Percentiles rank a stretch among this genome's conserved stretches.
These are phyloP conservation scores for Semaprochilodus insignis DNA, from an alignment of 2,797 vertebrate genomes.

Conservation along the genomic window DNA sequence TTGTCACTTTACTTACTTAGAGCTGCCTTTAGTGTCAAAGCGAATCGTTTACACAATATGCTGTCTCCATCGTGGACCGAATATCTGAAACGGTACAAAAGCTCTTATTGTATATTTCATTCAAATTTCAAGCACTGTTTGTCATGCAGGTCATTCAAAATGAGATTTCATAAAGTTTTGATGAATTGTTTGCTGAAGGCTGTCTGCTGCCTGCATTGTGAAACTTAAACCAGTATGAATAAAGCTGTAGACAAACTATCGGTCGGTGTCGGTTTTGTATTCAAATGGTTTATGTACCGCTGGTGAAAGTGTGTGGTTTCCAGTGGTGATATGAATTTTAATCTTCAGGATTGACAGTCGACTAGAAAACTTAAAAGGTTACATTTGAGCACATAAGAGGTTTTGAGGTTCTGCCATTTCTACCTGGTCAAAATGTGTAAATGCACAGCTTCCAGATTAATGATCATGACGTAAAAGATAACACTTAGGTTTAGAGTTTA, in stretches of 20 bases:
- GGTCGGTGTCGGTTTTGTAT: background rate
- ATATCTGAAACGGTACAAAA: conserved; percentile 19
- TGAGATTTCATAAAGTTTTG: background rate
- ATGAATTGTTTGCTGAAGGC: conserved; percentile 36
- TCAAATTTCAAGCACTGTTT: conserved; percentile 40
- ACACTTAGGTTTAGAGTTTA: too few relatives aligned
- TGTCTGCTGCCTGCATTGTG: conserved; percentile 46
- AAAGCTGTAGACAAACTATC: conserved; percentile 46
- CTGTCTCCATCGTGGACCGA: conserved; percentile 40
- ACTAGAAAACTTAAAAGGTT: too few relatives aligned
- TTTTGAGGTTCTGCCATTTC: background rate
- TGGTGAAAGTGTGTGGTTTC: background rate
- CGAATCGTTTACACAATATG: conserved; percentile 1
- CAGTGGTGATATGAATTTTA: too few relatives aligned
- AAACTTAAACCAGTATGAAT: conserved; percentile 43
- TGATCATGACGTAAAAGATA: too few relatives aligned
- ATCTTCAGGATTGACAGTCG: too few relatives aligned
- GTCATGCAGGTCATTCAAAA: conserved; percentile 48
- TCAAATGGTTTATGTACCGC: background rate
- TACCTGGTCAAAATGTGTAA: background rate
- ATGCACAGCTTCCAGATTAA: background rate
- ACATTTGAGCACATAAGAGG: too few relatives aligned
- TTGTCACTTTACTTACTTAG: background rate
- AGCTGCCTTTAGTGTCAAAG: conserved; percentile 25
- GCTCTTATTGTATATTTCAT: conserved; percentile 6